Evolutionary conservation across 2,797 vertebrate genomes (phyloP).

Genomic region (Sebastes diploproa): DNA sequence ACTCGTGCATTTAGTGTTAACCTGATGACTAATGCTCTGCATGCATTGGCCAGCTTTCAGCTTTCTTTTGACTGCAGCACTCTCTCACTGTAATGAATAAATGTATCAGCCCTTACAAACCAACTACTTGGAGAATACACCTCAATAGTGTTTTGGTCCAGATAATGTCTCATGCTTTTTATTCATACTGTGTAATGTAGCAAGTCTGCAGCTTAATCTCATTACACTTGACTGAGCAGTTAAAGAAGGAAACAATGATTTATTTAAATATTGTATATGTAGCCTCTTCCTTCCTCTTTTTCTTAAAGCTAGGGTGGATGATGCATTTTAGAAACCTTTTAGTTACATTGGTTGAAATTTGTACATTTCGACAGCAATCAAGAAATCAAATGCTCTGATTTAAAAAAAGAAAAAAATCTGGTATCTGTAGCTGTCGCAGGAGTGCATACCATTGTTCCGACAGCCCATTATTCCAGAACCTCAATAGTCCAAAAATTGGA

Average conservation of each 20-base stretch:
- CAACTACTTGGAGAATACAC: background rate
- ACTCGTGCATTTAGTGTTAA: conserved; percentile 17
- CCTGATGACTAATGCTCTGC: conserved; percentile 15
- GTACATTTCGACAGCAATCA: background rate
- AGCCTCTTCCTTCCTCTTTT: too few species aligned
- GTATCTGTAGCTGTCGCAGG: background rate
- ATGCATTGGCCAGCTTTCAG: conserved; percentile 14
- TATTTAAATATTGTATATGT: background rate
- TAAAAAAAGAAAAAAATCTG: background rate
- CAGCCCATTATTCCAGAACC: background rate
- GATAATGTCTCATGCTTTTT: background rate
- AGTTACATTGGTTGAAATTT: background rate
- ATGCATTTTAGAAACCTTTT: background rate
- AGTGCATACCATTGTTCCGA: background rate
- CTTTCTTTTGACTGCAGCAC: conserved; percentile 1
- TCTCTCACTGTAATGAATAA: conserved; percentile 17
- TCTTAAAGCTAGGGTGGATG: background rate
- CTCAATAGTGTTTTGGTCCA: background rate
- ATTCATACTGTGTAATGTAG: background rate
- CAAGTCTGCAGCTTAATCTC: background rate
- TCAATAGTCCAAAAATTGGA: background rate
- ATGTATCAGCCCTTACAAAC: background rate
- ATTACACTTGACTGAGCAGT: background rate
- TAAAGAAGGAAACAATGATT: background rate
- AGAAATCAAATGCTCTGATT: background rate